These are phyloP conservation scores for Villa cingulata DNA, from an alignment of 2,888 invertebrate species.

Conservation along the genomic window DNA sequence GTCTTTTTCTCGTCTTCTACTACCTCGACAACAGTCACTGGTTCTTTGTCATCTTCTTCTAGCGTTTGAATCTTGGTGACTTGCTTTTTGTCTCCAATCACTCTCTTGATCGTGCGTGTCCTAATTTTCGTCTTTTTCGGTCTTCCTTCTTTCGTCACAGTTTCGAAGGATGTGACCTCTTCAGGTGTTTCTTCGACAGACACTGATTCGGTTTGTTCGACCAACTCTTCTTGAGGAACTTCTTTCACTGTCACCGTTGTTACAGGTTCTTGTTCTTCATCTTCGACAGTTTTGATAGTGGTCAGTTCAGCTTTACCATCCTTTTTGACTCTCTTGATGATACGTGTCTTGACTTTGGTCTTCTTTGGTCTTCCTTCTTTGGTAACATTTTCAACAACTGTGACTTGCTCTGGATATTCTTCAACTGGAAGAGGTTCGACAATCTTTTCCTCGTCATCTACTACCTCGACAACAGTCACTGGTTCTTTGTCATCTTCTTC, in stretches of 20 bases:
- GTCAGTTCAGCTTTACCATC: constrained; percentile 27
- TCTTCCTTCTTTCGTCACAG: constrained; percentile 21
- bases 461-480: constrained; percentile 17
- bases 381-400: constrained; percentile 33
- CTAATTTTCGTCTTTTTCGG: constrained; percentile 19
- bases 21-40: constrained; percentile 22
- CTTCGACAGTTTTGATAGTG: constrained; percentile 30
- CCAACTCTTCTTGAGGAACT: constrained; percentile 17
- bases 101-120: constrained; percentile 16
- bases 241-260: constrained; percentile 25
- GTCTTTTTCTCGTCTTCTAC: constrained; percentile 20
- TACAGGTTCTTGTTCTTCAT: constrained; percentile 26
- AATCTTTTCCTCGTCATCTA: background rate
- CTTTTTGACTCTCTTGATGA: constrained; percentile 26
- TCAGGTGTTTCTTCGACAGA: constrained; percentile 18
- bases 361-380: constrained; percentile 27
- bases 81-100: constrained; percentile 20
- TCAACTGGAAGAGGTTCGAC: background rate
- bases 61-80: constrained; percentile 28
- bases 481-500: constrained; percentile 24
- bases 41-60: constrained; percentile 23
- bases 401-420: constrained; percentile 19
- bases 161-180: constrained; percentile 18
- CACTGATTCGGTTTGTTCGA: constrained; percentile 9
- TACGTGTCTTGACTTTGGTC: constrained; percentile 24